phyloP scores from a whole-genome alignment of 2,797 vertebrate species.

The Sylvilagus floridanus region DNA sequence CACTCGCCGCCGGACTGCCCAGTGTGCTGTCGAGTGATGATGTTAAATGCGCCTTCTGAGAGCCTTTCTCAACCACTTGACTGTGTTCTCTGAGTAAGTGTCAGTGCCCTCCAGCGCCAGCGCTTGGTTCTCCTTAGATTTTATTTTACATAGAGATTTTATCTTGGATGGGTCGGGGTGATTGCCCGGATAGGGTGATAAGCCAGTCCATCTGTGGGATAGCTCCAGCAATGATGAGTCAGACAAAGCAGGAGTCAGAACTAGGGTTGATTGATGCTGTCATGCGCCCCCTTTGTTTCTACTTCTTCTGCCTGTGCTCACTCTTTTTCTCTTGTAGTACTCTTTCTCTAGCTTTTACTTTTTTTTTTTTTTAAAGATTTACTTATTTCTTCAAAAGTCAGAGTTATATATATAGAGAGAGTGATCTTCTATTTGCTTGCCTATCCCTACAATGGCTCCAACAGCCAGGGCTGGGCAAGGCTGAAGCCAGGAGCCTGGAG shows the following conservation, averaged over 20 bases:
- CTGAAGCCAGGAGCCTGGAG: no score
- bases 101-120: neutral
- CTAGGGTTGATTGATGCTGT: neutral
- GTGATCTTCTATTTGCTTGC: no score
- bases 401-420: no score
- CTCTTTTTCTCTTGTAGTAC: neutral
- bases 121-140: constrained; percentile 11
- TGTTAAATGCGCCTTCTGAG: constrained; percentile 9
- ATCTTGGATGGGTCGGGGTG: neutral
- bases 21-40: neutral
- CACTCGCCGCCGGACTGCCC: neutral
- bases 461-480: no score
- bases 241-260: constrained; percentile 1
- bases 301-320: neutral
- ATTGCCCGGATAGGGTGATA: neutral
- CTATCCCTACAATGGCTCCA: no score
- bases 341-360: neutral
- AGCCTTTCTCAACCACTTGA: neutral
- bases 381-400: no score
- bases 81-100: neutral
- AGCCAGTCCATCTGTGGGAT: neutral
- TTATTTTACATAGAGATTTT: constrained; percentile 39
- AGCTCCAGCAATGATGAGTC: neutral
- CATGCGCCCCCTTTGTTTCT: neutral
- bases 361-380: no score